Conservation (phyloP, 2,113 vertebrate species). For the Urocitellus parryii region DNA sequence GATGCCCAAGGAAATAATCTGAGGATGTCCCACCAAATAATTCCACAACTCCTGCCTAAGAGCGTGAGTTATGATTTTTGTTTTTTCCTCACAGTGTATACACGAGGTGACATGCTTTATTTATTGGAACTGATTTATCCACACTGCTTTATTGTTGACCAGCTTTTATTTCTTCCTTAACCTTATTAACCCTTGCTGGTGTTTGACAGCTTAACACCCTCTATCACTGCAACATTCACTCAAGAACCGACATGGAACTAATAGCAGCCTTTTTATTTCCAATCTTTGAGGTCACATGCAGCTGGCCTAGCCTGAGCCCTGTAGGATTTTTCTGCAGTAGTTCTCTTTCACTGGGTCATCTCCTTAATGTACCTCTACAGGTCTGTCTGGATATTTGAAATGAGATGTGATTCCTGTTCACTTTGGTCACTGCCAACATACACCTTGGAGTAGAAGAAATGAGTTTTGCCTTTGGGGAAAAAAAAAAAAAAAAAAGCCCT, state of each 20-base stretch:
- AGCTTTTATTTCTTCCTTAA: conserved; percentile 90
- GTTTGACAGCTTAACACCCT: conserved; percentile 91
- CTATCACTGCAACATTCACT: conserved; percentile 88
- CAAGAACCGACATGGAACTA: conserved; percentile 90
- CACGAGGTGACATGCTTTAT: conserved; percentile 85
- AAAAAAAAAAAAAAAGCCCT: conserved; percentile 69
- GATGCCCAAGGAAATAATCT: conserved; percentile 43
- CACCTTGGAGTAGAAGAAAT: conserved; percentile 77
- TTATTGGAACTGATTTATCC: conserved; percentile 88
- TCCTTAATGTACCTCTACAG: conserved; percentile 87
- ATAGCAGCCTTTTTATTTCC: conserved; percentile 90
- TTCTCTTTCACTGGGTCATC: conserved; percentile 83
- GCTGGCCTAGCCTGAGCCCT: conserved; percentile 88
- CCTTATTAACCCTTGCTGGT: conserved; percentile 92
- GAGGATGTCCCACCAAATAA: conserved; percentile 34
- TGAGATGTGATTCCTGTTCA: conserved; percentile 86
- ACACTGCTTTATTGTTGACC: conserved; percentile 86
- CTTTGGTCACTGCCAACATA: conserved; percentile 83
- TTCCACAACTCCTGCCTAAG: conserved; percentile 66
- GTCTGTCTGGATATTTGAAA: conserved; percentile 85
- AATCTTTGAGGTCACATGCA: conserved; percentile 88
- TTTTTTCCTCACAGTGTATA: conserved; percentile 69
- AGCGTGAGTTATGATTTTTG: conserved; percentile 82
- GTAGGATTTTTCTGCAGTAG: conserved; percentile 87
- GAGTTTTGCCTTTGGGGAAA: conserved; percentile 80